phyloP scores from a whole-genome alignment of 1,140 invertebrate genomes.

The Venturia canescens region DNA sequence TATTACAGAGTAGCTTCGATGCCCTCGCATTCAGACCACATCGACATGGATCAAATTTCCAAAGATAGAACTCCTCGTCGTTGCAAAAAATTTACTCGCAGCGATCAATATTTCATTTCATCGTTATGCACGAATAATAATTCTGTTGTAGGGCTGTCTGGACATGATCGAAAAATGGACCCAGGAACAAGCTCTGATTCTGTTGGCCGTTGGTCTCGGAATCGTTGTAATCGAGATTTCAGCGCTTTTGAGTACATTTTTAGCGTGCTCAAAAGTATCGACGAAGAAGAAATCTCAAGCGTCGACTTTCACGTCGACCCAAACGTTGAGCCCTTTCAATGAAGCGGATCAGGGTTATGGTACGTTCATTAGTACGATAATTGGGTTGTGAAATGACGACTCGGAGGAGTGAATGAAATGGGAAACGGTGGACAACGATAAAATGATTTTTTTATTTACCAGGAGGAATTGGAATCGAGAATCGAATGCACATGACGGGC shows the following conservation, averaged over 20 bases:
- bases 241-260: conserved; percentile 82
- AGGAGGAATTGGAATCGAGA: conserved; percentile 68
- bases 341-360: conserved; percentile 72
- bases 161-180: conserved; percentile 86
- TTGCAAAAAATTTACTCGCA: background rate
- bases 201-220: conserved; percentile 82
- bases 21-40: conserved; percentile 33
- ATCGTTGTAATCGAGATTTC: conserved; percentile 84
- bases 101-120: conserved; percentile 43
- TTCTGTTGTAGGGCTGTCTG: conserved; percentile 82
- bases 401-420: too few relatives aligned
- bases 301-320: conserved; percentile 72
- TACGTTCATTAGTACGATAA: too few relatives aligned
- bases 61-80: background rate
- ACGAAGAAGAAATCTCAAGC: conserved; percentile 64
- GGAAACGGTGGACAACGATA: too few relatives aligned
- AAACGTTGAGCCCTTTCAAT: conserved; percentile 70
- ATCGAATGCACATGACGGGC: conserved; percentile 68
- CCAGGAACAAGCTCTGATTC: conserved; percentile 84
- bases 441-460: too few relatives aligned
- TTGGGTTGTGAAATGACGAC: background rate
- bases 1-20: conserved; percentile 19
- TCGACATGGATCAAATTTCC: conserved; percentile 33
- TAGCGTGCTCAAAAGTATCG: conserved; percentile 81
- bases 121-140: too few relatives aligned